Conservation (phyloP, 2,888 invertebrate species). For the Metellina segmentata region DNA sequence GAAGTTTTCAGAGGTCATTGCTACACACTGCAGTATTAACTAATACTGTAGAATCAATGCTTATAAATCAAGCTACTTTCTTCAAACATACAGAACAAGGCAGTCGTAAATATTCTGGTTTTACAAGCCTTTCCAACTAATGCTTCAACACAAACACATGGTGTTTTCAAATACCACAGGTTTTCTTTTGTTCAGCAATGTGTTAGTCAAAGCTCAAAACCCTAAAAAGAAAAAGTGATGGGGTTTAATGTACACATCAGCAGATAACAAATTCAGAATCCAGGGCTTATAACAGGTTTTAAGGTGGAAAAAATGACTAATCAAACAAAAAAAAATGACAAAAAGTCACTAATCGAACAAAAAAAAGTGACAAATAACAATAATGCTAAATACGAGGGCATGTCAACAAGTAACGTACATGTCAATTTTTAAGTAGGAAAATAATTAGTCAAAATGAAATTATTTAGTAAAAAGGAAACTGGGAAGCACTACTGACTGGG, state of each 20-base stretch:
- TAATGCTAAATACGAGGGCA: too few relatives aligned
- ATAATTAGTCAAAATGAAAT: too few relatives aligned
- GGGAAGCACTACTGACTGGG: too few relatives aligned
- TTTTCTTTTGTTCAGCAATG: neutral
- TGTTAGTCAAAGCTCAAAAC: constrained; percentile 30
- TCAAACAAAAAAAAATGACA: too few relatives aligned
- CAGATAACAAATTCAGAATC: neutral
- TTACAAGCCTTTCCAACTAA: constrained; percentile 2
- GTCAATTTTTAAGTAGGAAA: too few relatives aligned
- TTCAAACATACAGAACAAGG: constrained; percentile 41
- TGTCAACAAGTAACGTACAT: too few relatives aligned
- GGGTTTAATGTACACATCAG: neutral
- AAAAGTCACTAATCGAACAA: too few relatives aligned
- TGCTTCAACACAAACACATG: neutral
- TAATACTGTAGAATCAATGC: constrained; percentile 65
- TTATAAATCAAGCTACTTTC: constrained; percentile 53
- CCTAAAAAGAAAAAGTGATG: constrained; percentile 8
- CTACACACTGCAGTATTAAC: constrained; percentile 69
- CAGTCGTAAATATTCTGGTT: neutral
- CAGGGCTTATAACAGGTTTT: too few relatives aligned
- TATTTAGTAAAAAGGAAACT: too few relatives aligned
- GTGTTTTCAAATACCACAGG: neutral
- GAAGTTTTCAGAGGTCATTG: constrained; percentile 18
- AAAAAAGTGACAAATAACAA: too few relatives aligned
- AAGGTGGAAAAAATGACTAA: too few relatives aligned